Evolutionary conservation across 2,797 vertebrate species (phyloP), one percentile per base, ranked within the genome.

Genomic region (Falco rusticolus): DNA sequence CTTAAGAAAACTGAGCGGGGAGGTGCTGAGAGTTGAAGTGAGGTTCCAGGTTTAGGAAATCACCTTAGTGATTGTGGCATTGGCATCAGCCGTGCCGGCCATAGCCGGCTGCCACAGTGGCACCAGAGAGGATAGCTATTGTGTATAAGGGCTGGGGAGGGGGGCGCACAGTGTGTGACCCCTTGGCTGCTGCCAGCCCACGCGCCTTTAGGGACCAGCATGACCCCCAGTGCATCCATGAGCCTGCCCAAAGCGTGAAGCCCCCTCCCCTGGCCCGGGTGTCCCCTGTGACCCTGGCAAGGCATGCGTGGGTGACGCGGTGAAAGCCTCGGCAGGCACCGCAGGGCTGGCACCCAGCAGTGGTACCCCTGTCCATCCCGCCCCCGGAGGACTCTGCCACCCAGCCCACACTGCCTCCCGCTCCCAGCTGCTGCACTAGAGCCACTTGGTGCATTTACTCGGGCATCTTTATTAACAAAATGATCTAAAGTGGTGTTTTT

Each of bases 51-150:
- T 82, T 10, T 29, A 20, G 76, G 68, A n/a, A 13, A 4, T 4
- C 13, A 22, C 19, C 11, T 1, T 9, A 13, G 39, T 1, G 26
- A 25, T 25, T 2, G 21, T n/a, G 82, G 16, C 61, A 1, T 9
- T n/a, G 82, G 16, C 61, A 1, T 9, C 2, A 9, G 31, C 45
- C 2, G 0, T 13, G 1, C 2, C 0, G 1, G 6, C 45, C 8
- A 17, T 24, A 18, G 65, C 76, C 16, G 5, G 3, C 1, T 3
- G 39, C 20, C 0, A 0, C 3, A 0, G 41, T 31, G 61, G 53
- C 53, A 26, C 5, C 60, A 1, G 89, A 39, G 71, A 12, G 80
- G 66, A 10, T 1, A 2, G 19, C 19, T 21, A 24, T 13, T 20
- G 6, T 9, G 20, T 10, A 2, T 11, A 1, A 33, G 20, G 61